Conservation (phyloP, 2,113 vertebrate genomes). For the Apteryx owenii region DNA sequence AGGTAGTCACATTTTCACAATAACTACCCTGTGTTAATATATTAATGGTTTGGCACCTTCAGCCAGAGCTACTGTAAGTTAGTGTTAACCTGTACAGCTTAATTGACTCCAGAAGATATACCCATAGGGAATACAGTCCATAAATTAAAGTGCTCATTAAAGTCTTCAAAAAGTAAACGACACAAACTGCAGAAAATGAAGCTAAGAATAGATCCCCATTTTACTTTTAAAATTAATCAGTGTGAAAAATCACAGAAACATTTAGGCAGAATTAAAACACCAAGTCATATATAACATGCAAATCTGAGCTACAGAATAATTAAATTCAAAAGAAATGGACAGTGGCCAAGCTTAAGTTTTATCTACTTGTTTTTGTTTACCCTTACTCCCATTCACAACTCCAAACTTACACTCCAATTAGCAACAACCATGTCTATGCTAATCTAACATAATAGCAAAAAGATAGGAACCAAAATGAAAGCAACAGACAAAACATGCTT, state of each 20-base stretch:
- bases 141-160: neutral
- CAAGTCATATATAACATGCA: neutral
- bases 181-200: neutral
- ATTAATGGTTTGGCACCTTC: neutral
- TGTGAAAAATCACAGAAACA: neutral
- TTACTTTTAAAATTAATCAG: neutral
- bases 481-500: neutral
- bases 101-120: neutral
- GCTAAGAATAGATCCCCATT: neutral
- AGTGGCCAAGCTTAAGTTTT: neutral
- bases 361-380: neutral
- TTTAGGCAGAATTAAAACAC: neutral
- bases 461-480: neutral
- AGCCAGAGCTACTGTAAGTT: neutral
- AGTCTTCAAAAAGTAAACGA: neutral
- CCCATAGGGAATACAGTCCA: rapidly evolving
- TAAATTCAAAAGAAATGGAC: neutral
- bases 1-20: neutral
- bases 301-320: neutral
- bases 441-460: neutral
- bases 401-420: neutral
- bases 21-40: neutral
- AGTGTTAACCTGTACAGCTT: neutral
- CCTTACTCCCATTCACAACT: neutral
- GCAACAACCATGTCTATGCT: neutral